Base-by-base conservation (phyloP, 2,888 invertebrate genomes). In the Neria commutata region DNA sequence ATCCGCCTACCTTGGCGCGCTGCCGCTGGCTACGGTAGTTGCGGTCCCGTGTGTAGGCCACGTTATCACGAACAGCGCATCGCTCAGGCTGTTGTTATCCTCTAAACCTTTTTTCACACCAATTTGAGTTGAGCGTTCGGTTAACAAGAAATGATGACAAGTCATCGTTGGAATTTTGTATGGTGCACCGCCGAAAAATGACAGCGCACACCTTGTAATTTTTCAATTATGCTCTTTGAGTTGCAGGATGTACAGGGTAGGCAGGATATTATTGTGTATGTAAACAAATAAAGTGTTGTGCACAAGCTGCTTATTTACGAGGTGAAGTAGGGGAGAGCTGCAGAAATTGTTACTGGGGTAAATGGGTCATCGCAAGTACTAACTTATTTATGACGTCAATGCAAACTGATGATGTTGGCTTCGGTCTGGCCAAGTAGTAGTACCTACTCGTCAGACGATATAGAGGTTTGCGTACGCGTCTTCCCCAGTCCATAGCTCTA, bases 1-100 rank as follows among this genome's bases (percentile, higher is more conserved):
- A 52, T 65, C 72, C 75, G 74, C 75, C 74, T 66, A 73, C 71
- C 69, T 73, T 72, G n/a, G n/a, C n/a, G n/a, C n/a, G n/a, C n/a
- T n/a, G n/a, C n/a, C n/a, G n/a, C n/a, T n/a, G n/a, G n/a, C n/a
- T n/a, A n/a, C n/a, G n/a, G n/a, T n/a, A n/a, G n/a, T 29, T 29
- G 29, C 29, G 6, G 11, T 29, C 8, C 14, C 6, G 37, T 37
- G 8, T 5, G 4, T 14, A 42, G 19, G 17, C 29, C 6, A 10
- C 21, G 17, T 57, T 58, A 58, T 58, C 53, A 49, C 34, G 24
- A 45, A 21, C 24, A 34, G 49, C 16, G 42, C 48, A 53, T 57
- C 52, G 29, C 50, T 34, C 25, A 19, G n/a, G 19, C 45, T 29
- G n/a, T 46, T 57, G 34, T 60, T 53, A 55, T 58, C 56, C 57